Evolutionary conservation across 2,888 invertebrate species (phyloP), one percentile per base, ranked within the genome.

Genomic region (Nemapogon koenigi): DNA sequence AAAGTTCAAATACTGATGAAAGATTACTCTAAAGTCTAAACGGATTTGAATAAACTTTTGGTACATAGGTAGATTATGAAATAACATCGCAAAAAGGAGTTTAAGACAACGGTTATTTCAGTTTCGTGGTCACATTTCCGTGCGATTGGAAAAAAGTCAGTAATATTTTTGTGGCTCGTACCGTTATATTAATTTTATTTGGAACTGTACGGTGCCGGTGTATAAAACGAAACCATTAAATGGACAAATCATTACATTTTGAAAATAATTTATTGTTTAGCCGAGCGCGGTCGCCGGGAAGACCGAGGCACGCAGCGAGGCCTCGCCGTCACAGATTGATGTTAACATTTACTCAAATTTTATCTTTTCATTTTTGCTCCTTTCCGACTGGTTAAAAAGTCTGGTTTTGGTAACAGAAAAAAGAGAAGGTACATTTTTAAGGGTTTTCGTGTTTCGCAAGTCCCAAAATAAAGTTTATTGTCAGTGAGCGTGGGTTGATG

Each of bases 391-490:
- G 62, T 62, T 55, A 50, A 55, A 31, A 46, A 56, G 47, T 55
- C 51, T 44, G 58, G 56, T 62, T 56, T 42, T 25, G 25, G 17
- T 38, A 28, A 19, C 30, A 55, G 52, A 57, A 58, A 59, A 63
- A 59, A 58, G 58, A 53, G 62, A 59, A 52, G 46, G 46, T 46
- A 46, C 43, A 51, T 54, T 61, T 62, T 61, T 55, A 59, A 59
- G 57, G 54, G 49, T 50, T 52, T 39, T 35, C 53, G 53, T 52
- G 53, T 61, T 62, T 59, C 53, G 50, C 46, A 49, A 55, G 57
- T 57, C 63, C 62, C 58, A 61, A 69, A 71, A 68, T 68, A 70
- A 70, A 65, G 60, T 70, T 69, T 66, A 68, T 65, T 63, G 63
- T 60, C 60, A 55, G 59, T 42, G 37, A 51, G 60, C 59, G 67